A percentile compares a stretch with the other conserved stretches of the same genome.
Conservation (phyloP, 2,797 vertebrate genomes). For the Hafferia zeledoni region DNA sequence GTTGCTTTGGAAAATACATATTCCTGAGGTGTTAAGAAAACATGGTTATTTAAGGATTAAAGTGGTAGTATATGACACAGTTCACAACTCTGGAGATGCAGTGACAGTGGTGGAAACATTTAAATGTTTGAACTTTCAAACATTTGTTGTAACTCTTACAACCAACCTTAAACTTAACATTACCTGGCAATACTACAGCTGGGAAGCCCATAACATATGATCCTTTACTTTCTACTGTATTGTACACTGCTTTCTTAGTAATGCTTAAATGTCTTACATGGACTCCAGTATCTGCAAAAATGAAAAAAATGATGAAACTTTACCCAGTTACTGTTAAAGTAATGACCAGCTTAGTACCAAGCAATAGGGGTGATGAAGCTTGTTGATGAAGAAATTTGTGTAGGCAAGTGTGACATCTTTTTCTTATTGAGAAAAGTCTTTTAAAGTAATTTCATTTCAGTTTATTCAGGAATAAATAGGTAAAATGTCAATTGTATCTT, state of each 20-base stretch:
- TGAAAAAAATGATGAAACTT: neutral
- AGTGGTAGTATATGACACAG: neutral
- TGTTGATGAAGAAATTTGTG: neutral
- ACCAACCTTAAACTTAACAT: neutral
- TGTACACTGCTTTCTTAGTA: neutral
- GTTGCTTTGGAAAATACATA: neutral
- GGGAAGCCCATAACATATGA: neutral
- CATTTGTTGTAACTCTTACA: neutral
- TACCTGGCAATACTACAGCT: neutral
- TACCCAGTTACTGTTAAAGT: neutral
- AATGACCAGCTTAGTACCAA: neutral
- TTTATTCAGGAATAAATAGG: neutral
- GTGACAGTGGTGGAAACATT: neutral
- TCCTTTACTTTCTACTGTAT: neutral
- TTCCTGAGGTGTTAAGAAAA: neutral
- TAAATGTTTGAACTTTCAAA: neutral
- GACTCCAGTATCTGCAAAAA: neutral
- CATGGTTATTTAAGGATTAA: neutral
- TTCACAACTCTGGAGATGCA: neutral
- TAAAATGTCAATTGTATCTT: neutral
- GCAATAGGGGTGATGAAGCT: neutral
- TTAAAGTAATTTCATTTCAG: neutral
- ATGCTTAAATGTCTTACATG: neutral
- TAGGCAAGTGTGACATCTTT: neutral
- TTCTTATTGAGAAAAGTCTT: neutral